Percentiles rank a stretch among this genome's conserved stretches.
Conservation (phyloP, 2,797 vertebrate genomes). For the Danio tinwini region DNA sequence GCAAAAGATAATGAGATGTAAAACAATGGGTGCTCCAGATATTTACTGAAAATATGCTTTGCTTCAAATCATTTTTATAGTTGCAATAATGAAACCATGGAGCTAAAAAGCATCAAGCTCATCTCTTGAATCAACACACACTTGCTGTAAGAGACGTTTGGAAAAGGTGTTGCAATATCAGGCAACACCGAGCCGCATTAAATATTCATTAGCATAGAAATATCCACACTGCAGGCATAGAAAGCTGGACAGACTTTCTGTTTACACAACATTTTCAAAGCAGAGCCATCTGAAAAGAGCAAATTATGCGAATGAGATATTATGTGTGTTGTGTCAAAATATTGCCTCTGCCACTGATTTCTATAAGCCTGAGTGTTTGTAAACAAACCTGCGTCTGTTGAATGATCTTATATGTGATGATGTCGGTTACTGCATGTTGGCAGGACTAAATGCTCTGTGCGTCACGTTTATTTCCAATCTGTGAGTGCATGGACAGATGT, state of each 20-base stretch:
- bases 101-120: neutral
- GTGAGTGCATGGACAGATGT: conserved; percentile 2
- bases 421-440: conserved; percentile 1
- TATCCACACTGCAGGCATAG: conserved; percentile 10
- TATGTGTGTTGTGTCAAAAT: neutral
- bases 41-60: neutral
- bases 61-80: neutral
- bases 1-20: neutral
- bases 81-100: neutral
- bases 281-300: neutral
- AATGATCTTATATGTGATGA: conserved; percentile 22
- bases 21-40: no score
- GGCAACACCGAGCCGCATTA: conserved; percentile 41
- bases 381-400: conserved; percentile 50
- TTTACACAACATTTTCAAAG: conserved; percentile 33
- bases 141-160: conserved; percentile 12
- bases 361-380: conserved; percentile 25
- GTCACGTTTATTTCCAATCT: conserved; percentile 30
- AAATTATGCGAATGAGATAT: conserved; percentile 2
- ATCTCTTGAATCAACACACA: conserved; percentile 2
- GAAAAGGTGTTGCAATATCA: conserved; percentile 50
- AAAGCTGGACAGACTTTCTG: conserved; percentile 1
- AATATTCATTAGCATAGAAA: conserved; percentile 54
- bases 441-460: neutral
- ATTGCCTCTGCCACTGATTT: conserved; percentile 6